Percentiles rank a stretch among this genome's conserved stretches.
Conservation (phyloP, 2,113 vertebrate species). For the Lophura nycthemera region DNA sequence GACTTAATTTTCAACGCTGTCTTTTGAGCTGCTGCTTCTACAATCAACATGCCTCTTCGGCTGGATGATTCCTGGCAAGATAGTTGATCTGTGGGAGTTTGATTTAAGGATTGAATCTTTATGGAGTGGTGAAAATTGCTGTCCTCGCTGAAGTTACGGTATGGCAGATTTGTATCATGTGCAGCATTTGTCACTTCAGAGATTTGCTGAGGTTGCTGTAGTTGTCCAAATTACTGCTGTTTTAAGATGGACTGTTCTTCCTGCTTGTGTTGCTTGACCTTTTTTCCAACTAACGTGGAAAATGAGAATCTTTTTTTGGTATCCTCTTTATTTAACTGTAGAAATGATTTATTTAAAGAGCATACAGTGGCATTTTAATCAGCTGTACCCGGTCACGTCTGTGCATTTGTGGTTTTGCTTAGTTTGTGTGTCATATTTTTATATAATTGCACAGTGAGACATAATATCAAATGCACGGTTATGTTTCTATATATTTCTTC, state of each 20-base stretch:
- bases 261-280: not conserved
- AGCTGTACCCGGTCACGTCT: not conserved
- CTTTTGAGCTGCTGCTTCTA: not conserved
- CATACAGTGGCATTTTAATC: not conserved
- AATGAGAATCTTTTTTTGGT: not conserved
- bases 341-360: not conserved
- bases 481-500: not conserved
- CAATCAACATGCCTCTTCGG: not conserved
- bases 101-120: not conserved
- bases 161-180: not conserved
- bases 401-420: not conserved
- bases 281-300: not conserved
- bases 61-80: not conserved
- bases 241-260: not conserved
- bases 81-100: not conserved
- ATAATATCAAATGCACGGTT: not conserved
- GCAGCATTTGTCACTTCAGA: not conserved
- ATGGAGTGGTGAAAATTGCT: not conserved
- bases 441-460: not conserved
- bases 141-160: not conserved
- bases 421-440: not conserved
- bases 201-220: not conserved
- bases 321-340: not conserved
- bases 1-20: not conserved
- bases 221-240: not conserved